phyloP scores from a whole-genome alignment of 2,888 invertebrate species.

The Apoderus coryli region DNA sequence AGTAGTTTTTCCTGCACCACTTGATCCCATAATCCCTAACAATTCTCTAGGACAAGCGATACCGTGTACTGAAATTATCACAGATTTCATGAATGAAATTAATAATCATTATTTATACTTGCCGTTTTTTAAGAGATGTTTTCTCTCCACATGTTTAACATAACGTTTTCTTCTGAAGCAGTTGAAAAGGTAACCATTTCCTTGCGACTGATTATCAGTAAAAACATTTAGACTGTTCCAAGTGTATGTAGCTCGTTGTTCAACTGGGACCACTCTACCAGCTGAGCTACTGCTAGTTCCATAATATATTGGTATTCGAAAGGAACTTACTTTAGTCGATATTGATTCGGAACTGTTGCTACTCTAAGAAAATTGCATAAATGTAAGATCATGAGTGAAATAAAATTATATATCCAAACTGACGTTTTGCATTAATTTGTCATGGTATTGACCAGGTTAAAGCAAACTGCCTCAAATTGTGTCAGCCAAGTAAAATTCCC shows the following conservation, averaged over 20 bases:
- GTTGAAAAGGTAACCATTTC: conserved; percentile 4
- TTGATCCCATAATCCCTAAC: conserved; percentile 76
- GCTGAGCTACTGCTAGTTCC: neutral
- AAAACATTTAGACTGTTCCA: conserved; percentile 72
- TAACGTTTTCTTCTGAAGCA: conserved; percentile 21
- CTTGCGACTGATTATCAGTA: conserved; percentile 33
- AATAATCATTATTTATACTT: too few species aligned
- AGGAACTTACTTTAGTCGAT: neutral
- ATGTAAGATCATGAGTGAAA: too few species aligned
- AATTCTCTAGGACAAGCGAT: conserved; percentile 75
- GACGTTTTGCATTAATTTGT: too few species aligned
- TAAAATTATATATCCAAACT: too few species aligned
- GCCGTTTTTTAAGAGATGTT: conserved; percentile 66
- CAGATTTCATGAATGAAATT: too few species aligned
- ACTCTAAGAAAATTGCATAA: conserved; percentile 3
- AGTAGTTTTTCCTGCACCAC: conserved; percentile 91
- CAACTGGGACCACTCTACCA: conserved; percentile 17
- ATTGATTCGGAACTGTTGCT: conserved; percentile 3
- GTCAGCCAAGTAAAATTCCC: too few species aligned
- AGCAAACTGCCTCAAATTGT: too few species aligned
- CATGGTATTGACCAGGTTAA: too few species aligned
- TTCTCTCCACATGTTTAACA: conserved; percentile 32
- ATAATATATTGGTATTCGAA: conserved; percentile 1
- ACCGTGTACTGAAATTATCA: conserved; percentile 38
- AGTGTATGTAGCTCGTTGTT: conserved; percentile 48